Base-by-base conservation (phyloP, 37 sponge, comb jelly and placozoan species). In the Aplysina aerophoba region DNA sequence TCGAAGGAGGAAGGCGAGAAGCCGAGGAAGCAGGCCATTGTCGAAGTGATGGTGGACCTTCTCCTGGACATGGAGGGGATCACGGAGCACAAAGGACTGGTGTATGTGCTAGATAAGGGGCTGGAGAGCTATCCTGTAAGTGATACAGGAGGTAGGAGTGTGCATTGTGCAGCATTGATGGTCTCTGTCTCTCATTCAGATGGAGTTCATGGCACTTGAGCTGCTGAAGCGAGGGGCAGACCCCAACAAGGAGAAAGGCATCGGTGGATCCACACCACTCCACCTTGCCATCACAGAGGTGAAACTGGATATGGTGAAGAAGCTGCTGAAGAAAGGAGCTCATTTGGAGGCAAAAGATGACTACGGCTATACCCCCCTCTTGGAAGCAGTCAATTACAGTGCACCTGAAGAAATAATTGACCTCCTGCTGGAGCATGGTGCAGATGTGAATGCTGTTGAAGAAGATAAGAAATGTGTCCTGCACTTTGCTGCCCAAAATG, bases 241-340 rank as follows among this genome's bases (percentile, higher is more conserved):
- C 40, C 78, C 78, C 21, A 75, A 75, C 25, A 75, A 75, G 53
- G 78, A 75, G 25, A 75, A 12, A 41, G 78, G 78, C 6, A 4
- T 2, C 53, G 12, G 44, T 21, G 78, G 78, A 6, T 17, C 37
- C 78, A 75, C 53, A n/a, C 53, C 53, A 19, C 78, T 75, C 17
- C 78, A 75, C 21, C 33, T 75, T 31, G 78, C 78, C 22, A 36
- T 75, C 24, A 21, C 21, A n/a, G 78, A 36, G 53, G 78, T 5
- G 14, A 75, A 75, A 1, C 2, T 22, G 31, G 78, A 75, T 39
- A 5, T 75, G 2, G 53, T 75, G 25, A 75, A 75, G 53, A n/a
- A 40, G 50, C 19, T 75, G 78, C 37, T 75, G 53, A 75, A 75
- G 78, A 75, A 75, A 50, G 78, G 78, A n/a, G 78, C 78, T 17